Conservation (phyloP, 1,140 invertebrate species). For the Pantala flavescens region DNA sequence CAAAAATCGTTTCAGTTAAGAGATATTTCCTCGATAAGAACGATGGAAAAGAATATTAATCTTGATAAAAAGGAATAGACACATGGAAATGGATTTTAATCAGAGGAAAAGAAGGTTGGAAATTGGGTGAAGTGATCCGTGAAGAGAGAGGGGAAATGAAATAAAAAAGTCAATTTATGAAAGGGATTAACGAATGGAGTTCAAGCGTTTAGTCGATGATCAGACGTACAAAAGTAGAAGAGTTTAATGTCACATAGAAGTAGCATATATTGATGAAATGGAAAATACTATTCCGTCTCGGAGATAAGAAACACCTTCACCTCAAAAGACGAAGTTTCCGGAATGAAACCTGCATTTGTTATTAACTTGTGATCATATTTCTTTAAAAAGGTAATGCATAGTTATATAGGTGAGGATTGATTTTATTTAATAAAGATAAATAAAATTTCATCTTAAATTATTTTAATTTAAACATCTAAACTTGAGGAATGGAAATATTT, state of each 20-base stretch:
- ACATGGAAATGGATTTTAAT: too few relatives aligned
- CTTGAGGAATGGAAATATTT: too few relatives aligned
- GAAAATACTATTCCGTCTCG: background rate
- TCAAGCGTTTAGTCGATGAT: background rate
- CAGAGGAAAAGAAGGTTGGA: background rate
- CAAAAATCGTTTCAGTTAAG: too few relatives aligned
- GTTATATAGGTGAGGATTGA: too few relatives aligned
- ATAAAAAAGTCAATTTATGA: background rate
- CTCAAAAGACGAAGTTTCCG: background rate
- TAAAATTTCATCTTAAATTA: too few relatives aligned
- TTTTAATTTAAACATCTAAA: too few relatives aligned
- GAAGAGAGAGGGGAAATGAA: background rate
- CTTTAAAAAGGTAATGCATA: too few relatives aligned
- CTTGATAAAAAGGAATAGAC: too few relatives aligned
- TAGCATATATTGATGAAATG: background rate
- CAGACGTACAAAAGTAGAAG: background rate
- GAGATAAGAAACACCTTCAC: background rate
- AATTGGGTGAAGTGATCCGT: background rate
- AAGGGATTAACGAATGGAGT: background rate
- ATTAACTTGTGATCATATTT: background rate
- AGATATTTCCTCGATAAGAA: too few relatives aligned
- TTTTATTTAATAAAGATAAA: too few relatives aligned
- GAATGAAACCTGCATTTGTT: too few relatives aligned
- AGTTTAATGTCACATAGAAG: background rate
- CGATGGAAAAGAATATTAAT: too few relatives aligned